Base-by-base conservation (phyloP, 2,797 vertebrate species). In the Hybognathus amarus region DNA sequence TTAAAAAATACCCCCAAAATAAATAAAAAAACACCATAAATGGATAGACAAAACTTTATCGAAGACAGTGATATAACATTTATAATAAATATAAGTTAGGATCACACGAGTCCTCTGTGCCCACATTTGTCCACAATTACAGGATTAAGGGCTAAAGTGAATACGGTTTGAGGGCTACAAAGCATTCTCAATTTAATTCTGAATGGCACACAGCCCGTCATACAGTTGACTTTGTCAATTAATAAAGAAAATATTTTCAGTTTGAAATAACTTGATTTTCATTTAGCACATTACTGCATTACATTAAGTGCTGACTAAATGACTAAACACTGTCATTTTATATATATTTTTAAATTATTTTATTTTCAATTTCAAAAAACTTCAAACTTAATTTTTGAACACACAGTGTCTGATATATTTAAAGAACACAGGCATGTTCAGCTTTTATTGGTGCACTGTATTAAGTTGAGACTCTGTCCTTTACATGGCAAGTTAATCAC, bases 361-460 rank as follows among this genome's bases (percentile, higher is more conserved):
- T 71, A 71, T 81, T 71, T 61, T 27, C 59, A 50, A 79, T 33
- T 2, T 76, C n/a, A 74, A 24, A 40, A n/a, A 47, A 79, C 24
- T 2, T 77, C n/a, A 75, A 18, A 59, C 36, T 33, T 80, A 10
- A 42, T 54, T n/a, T 30, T 70, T 80, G 24, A 70, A 59, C 79
- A 71, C n/a, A 38, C 22, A 0, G 3, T 30, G 17, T 33, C 24
- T 45, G n/a, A 17, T 24, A 63, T 9, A 63, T 45, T 33, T 17
- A 71, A 40, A 33, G 1, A 17, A 18, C 24, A 22, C 36, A 36
- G 3, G 7, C 1, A 54, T 8, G 27, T 56, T 33, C 17, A 40
- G 30, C 50, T 59, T 56, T 59, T 40, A 56, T 38, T 54, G 13
- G 30, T 67, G 30, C 20, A 42, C 1, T 59, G 15, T 30, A 67